phyloP scores from a whole-genome alignment of 2,888 invertebrate species.

The Pollenia amentaria region DNA sequence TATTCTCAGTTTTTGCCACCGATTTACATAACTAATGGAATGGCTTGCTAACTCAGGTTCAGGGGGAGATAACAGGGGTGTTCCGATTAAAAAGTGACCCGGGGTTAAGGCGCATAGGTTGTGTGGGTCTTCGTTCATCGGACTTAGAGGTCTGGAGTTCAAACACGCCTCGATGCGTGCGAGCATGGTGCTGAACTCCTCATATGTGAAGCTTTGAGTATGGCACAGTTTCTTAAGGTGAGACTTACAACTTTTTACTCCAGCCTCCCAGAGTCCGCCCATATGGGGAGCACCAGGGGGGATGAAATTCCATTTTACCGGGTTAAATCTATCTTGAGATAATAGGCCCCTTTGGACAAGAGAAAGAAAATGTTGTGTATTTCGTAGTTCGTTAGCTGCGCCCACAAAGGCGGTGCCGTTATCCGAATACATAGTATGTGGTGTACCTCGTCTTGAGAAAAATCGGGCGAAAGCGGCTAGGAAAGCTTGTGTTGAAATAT shows the following conservation, averaged over 20 bases:
- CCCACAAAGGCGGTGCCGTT: conserved; percentile 21
- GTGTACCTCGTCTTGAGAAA: not conserved
- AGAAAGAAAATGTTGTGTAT: not conserved
- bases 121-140: not conserved
- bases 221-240: conserved; percentile 6
- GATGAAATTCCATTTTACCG: conserved; percentile 24
- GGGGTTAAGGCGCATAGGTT: conserved; percentile 23
- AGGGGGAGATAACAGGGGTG: not conserved
- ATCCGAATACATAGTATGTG: not conserved
- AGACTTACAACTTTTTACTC: conserved; percentile 16
- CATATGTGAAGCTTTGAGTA: conserved; percentile 13
- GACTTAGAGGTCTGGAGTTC: conserved; percentile 23
- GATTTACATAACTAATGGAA: not conserved
- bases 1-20: conserved; percentile 19
- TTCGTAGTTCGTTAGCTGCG: not conserved
- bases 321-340: not conserved
- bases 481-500: conserved; percentile 14
- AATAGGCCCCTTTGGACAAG: not conserved
- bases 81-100: conserved; percentile 29
- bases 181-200: conserved; percentile 29
- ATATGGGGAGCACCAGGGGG: conserved; percentile 45
- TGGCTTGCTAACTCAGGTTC: conserved; percentile 7
- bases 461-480: conserved; percentile 20
- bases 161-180: conserved; percentile 25
- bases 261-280: conserved; percentile 39